Conservation (phyloP, 1,140 invertebrate genomes). For the Teleogryllus occipitalis region DNA sequence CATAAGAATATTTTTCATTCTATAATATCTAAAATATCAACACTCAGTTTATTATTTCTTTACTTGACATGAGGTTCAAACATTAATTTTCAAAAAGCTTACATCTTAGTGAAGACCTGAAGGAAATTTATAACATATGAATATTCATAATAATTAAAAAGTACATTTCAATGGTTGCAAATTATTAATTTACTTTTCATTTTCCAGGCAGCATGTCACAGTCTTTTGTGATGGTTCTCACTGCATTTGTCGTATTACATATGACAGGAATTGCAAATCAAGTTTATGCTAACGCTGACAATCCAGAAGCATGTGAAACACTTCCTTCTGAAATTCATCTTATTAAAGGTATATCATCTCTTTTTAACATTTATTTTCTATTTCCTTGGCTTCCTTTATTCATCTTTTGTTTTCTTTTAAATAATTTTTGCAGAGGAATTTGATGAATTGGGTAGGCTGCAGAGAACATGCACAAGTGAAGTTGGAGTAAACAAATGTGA, state of each 20-base stretch:
- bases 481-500: conserved; percentile 82
- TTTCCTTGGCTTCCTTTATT: neutral
- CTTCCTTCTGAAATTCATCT: conserved; percentile 70
- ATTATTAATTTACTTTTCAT: neutral
- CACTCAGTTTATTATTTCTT: too few relatives aligned
- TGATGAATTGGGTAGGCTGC: conserved; percentile 67
- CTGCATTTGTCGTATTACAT: neutral
- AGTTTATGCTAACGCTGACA: conserved; percentile 16
- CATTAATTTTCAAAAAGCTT: too few relatives aligned
- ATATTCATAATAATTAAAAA: too few relatives aligned
- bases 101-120: too few relatives aligned
- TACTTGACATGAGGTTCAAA: too few relatives aligned
- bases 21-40: too few relatives aligned
- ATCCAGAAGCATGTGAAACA: conserved; percentile 63
- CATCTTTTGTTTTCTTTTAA: neutral
- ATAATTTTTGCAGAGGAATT: conserved; percentile 65
- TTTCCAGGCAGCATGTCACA: neutral
- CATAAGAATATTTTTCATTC: too few relatives aligned
- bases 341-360: conserved; percentile 55
- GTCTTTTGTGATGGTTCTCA: neutral
- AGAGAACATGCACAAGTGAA: conserved; percentile 78
- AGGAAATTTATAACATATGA: too few relatives aligned
- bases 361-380: neutral
- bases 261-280: neutral
- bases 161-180: too few relatives aligned